These are phyloP conservation scores for Drosophila sturtevanti DNA, from an alignment of 1,140 invertebrate species.

Conservation along the genomic window DNA sequence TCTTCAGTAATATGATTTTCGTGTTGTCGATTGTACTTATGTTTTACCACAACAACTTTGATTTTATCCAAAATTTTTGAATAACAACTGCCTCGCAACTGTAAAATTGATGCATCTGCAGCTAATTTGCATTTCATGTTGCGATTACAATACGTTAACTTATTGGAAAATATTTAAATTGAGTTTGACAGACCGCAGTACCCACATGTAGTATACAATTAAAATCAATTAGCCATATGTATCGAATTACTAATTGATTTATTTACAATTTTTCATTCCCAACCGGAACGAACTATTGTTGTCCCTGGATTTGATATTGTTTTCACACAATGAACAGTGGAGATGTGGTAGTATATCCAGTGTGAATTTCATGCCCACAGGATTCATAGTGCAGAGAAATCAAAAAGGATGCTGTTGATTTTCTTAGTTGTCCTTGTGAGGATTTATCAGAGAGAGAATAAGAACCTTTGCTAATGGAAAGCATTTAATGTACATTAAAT, in stretches of 20 bases:
- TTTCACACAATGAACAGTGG: constrained; percentile 23
- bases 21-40: neutral
- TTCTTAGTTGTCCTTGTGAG: neutral
- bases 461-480: constrained; percentile 22
- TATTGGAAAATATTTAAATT: constrained; percentile 36
- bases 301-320: constrained; percentile 22
- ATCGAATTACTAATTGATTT: constrained; percentile 67
- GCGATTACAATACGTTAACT: constrained; percentile 4
- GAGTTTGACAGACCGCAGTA: constrained; percentile 53
- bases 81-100: constrained; percentile 23
- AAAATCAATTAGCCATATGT: constrained; percentile 63
- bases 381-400: neutral
- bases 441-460: constrained; percentile 1
- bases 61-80: constrained; percentile 5
- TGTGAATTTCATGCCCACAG: too few species aligned
- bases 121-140: constrained; percentile 59
- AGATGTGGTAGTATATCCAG: too few species aligned
- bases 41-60: too few species aligned
- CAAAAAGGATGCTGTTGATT: neutral
- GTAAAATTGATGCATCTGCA: constrained; percentile 50
- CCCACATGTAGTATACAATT: constrained; percentile 25
- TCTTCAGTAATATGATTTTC: neutral
- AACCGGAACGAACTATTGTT: neutral
- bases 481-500: constrained; percentile 22
- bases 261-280: constrained; percentile 48